phyloP scores from a whole-genome alignment of 2,113 vertebrate species.

The Pelecanus crispus region DNA sequence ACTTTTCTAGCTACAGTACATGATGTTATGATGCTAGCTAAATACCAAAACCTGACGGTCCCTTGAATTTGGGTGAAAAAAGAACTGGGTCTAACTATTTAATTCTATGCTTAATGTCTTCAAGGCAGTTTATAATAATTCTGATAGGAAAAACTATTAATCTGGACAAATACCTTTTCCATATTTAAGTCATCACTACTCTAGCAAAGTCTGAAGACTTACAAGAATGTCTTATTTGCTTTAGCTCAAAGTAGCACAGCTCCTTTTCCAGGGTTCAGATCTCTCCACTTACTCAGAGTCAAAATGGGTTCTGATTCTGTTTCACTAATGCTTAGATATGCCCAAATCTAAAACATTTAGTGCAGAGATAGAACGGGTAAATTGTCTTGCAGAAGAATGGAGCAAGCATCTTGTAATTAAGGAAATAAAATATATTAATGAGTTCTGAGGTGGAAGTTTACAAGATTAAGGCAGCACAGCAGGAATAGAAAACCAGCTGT shows the following conservation, averaged over 20 bases:
- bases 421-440: not conserved
- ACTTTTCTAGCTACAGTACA: not conserved
- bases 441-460: not conserved
- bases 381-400: not conserved
- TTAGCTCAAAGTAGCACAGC: not conserved
- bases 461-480: not conserved
- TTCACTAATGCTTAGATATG: not conserved
- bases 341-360: not conserved
- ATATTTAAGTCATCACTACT: not conserved
- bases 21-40: not conserved
- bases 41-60: not conserved
- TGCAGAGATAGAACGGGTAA: not conserved
- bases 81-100: not conserved
- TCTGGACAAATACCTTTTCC: not conserved
- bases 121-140: not conserved
- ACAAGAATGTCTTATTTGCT: not conserved
- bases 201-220: not conserved
- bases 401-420: not conserved
- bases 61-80: not conserved
- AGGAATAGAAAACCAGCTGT: not conserved
- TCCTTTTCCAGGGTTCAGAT: not conserved
- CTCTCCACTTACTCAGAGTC: not conserved
- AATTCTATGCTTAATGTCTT: not conserved
- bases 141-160: not conserved
- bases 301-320: not conserved